A percentile compares a stretch with the other conserved stretches of the same genome.
These are phyloP conservation scores for Dunckerocampus dactyliophorus DNA, from an alignment of 2,113 vertebrate species.

Conservation along the genomic window DNA sequence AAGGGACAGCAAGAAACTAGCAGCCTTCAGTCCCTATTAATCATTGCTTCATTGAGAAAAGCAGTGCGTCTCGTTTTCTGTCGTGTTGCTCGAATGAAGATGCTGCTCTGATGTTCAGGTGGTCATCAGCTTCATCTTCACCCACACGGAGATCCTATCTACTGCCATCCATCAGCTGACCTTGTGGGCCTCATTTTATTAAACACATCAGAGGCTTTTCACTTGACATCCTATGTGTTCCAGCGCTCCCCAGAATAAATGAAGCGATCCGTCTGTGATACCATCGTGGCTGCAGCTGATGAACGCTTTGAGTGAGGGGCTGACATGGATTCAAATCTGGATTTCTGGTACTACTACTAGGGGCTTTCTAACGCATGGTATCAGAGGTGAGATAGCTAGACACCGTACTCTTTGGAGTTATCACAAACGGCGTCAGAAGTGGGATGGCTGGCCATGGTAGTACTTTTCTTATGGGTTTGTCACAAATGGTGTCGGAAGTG, in stretches of 20 bases:
- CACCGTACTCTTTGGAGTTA: too few relatives aligned
- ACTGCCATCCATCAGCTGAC: constrained; percentile 42
- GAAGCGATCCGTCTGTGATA: not conserved
- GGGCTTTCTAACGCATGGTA: not conserved
- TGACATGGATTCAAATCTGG: constrained; percentile 23
- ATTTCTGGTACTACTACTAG: not conserved
- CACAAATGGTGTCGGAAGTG: too few relatives aligned
- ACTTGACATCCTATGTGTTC: constrained; percentile 43
- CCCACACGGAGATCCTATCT: constrained; percentile 29
- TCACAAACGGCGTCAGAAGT: too few relatives aligned
- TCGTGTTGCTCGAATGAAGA: not conserved
- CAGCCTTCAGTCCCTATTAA: constrained; percentile 66
- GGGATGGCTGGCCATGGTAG: too few relatives aligned
- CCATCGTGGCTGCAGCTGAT: not conserved
- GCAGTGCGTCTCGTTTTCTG: too few relatives aligned
- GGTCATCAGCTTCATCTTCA: constrained; percentile 21
- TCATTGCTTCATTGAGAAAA: constrained; percentile 50
- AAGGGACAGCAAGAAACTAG: constrained; percentile 63
- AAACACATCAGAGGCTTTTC: constrained; percentile 31
- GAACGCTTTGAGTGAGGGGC: not conserved
- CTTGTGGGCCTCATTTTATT: constrained; percentile 25
- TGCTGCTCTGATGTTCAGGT: not conserved
- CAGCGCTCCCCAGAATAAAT: constrained; percentile 11
- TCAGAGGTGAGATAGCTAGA: not conserved
- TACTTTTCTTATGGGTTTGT: too few relatives aligned